A percentile compares a stretch with the other conserved stretches of the same genome.
Evolutionary conservation across 64 coral and sea anemone genomes (phyloP).

Genomic region (Pachyseris speciosa): DNA sequence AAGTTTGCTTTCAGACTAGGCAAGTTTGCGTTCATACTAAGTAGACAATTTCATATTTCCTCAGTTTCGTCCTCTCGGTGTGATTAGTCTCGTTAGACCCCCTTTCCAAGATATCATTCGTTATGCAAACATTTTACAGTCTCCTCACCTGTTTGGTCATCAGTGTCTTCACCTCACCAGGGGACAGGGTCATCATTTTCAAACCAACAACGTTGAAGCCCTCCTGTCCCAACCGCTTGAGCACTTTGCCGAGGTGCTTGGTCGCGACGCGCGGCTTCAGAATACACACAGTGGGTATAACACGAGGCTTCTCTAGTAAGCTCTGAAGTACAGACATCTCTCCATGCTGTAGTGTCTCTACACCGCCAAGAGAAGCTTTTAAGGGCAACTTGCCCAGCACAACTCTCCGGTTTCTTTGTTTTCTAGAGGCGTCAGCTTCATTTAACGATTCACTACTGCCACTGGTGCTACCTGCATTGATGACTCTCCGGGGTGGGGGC

Average conservation of each 20-base stretch:
- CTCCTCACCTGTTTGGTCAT: constrained; percentile 1
- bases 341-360: constrained; percentile 44
- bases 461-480: constrained; percentile 2
- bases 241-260: constrained; percentile 81
- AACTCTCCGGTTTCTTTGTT: constrained; percentile 14
- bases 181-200: constrained; percentile 61
- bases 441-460: constrained; percentile 72
- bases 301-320: constrained; percentile 74
- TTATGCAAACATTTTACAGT: too few relatives aligned
- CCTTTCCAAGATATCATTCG: too few relatives aligned
- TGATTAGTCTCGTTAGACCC: too few relatives aligned
- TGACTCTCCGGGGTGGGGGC: constrained; percentile 57
- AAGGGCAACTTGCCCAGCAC: constrained; percentile 12
- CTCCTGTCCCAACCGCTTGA: constrained; percentile 83
- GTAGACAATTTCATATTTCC: too few relatives aligned
- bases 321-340: constrained; percentile 67
- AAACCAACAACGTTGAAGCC: constrained; percentile 73
- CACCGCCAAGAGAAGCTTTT: constrained; percentile 36
- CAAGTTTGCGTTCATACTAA: too few relatives aligned
- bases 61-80: too few relatives aligned
- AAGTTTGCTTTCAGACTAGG: too few relatives aligned
- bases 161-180: not conserved
- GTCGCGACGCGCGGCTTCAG: constrained; percentile 82
- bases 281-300: constrained; percentile 75
- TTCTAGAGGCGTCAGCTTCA: constrained; percentile 14